Conservation (phyloP, 2,113 vertebrate genomes). For the Ptilorrhoa leucosticta region DNA sequence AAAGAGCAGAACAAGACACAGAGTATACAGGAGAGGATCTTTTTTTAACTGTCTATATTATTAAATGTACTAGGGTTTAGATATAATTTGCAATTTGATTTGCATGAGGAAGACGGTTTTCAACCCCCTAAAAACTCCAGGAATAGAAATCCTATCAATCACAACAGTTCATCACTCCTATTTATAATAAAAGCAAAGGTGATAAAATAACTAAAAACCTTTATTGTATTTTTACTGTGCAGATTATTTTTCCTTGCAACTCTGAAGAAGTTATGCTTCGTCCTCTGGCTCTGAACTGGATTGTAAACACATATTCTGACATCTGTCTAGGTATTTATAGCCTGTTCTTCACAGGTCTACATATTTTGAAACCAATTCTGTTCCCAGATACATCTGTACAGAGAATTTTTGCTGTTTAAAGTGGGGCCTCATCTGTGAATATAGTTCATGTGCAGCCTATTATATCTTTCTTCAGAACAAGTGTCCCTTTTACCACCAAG, state of each 20-base stretch:
- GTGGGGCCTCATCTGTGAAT: neutral
- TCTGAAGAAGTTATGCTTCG: neutral
- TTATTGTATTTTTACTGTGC: neutral
- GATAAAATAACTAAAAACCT: neutral
- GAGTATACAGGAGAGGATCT: neutral
- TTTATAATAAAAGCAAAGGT: neutral
- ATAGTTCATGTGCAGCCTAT: neutral
- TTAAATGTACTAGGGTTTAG: neutral
- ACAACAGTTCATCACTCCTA: neutral
- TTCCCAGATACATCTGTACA: neutral
- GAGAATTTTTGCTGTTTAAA: neutral
- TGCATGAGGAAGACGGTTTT: neutral
- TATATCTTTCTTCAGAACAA: neutral
- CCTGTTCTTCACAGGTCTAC: neutral
- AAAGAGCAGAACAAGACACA: neutral
- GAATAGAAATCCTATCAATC: conserved; percentile 18
- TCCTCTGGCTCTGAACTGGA: neutral
- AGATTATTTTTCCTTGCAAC: neutral
- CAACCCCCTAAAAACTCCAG: neutral
- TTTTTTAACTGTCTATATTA: conserved; percentile 11
- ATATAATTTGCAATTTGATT: neutral
- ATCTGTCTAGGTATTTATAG: neutral
- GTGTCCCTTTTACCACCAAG: neutral
- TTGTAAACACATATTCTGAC: neutral
- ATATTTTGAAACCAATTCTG: neutral